A percentile compares a stretch with the other conserved stretches of the same genome.
These are phyloP conservation scores for Camelus bactrianus DNA, from an alignment of 2,113 vertebrate species.

Conservation along the genomic window DNA sequence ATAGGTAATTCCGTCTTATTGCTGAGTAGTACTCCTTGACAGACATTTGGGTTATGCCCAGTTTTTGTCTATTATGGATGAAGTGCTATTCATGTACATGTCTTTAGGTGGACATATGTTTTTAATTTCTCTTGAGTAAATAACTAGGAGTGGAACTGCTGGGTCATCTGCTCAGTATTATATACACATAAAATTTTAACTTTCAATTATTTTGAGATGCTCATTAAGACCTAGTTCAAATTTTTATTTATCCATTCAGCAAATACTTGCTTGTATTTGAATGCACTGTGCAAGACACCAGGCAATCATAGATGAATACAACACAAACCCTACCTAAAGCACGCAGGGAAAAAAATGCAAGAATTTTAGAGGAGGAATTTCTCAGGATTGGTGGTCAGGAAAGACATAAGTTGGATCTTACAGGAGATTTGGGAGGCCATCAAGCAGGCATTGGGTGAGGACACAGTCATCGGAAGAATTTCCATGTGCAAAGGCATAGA, in stretches of 20 bases:
- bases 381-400: not conserved
- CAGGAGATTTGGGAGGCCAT: not conserved
- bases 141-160: not conserved
- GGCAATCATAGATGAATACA: not conserved
- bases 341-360: not conserved
- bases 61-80: not conserved
- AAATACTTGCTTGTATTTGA: not conserved
- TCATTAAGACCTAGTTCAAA: not conserved
- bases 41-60: not conserved
- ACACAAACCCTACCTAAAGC: not conserved
- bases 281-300: not conserved
- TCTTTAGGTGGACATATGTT: not conserved
- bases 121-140: conserved; percentile 17
- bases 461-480: not conserved
- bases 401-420: not conserved
- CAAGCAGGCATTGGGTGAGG: not conserved
- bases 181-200: not conserved
- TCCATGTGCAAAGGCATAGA: not conserved
- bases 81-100: not conserved
- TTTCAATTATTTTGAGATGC: conserved; percentile 41
- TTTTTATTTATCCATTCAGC: not conserved
- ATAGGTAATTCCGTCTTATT: conserved; percentile 43
- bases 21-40: not conserved
- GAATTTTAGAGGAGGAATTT: not conserved
- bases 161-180: not conserved